Percentiles rank a stretch among this genome's conserved stretches.
These are phyloP conservation scores for Ictalurus punctatus DNA, from an alignment of 2,113 vertebrate genomes.

Conservation along the genomic window DNA sequence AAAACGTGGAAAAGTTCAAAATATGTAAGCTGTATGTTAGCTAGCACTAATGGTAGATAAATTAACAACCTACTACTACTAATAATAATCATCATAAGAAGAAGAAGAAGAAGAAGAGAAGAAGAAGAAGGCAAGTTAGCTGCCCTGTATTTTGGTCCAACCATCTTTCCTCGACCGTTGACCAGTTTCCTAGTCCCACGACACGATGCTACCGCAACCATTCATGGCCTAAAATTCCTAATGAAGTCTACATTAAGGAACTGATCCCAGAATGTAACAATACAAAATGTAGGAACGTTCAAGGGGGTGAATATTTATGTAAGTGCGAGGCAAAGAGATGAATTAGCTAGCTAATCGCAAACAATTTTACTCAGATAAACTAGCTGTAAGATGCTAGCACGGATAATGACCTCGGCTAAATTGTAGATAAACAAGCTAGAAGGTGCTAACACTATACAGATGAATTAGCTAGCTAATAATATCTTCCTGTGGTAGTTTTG, in stretches of 20 bases:
- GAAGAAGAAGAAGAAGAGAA: too few relatives aligned
- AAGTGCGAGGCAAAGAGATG: background rate
- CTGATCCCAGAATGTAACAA: background rate
- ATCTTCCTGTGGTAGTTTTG: background rate
- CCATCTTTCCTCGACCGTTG: too few relatives aligned
- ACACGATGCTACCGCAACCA: too few relatives aligned
- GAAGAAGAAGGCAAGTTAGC: too few relatives aligned
- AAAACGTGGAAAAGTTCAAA: too few relatives aligned
- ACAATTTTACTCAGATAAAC: background rate
- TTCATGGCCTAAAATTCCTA: too few relatives aligned
- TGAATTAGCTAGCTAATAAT: background rate
- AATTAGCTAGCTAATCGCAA: background rate
- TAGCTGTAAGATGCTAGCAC: background rate
- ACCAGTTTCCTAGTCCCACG: too few relatives aligned
- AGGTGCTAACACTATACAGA: background rate
- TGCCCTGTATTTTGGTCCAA: too few relatives aligned
- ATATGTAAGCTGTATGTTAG: too few relatives aligned
- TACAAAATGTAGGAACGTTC: background rate
- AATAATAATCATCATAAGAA: too few relatives aligned
- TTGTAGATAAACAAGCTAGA: background rate
- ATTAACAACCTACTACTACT: too few relatives aligned
- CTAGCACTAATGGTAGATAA: too few relatives aligned
- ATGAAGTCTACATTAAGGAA: background rate
- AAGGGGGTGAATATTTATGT: background rate
- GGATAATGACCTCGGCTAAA: background rate